Base-by-base conservation (phyloP, 1,140 invertebrate species). In the Cydia amplana region DNA sequence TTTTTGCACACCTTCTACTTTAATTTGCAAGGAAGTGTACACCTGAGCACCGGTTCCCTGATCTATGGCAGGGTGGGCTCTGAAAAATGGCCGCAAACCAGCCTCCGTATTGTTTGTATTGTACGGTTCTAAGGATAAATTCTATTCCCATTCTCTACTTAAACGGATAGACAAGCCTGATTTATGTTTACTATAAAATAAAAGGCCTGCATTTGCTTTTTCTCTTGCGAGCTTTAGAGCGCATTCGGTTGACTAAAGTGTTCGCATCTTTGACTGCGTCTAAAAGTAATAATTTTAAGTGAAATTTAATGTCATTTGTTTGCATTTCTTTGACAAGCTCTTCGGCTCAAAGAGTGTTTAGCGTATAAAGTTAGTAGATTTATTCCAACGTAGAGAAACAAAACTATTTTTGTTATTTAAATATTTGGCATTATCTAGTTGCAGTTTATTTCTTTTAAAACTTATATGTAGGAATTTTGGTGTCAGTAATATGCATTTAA, bases 171-270 rank as follows among this genome's bases (percentile, higher is more conserved):
- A 70, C 65, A 20, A 70, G 28, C 65, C 65, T 36, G 65, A 70
- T 70, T 70, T 70, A 70, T 70, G 65, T 70, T 70, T 18, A 43
- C 65, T 70, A 20, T 70, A 18, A 70, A 70, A 70, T 70, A 70
- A 20, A 43, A 40, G 65, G 18, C 55, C 55, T 60, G 55, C 55
- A 60, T 60, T 60, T 60, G 6, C 18, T 23, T 60, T 60, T 60
- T 60, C 51, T 60, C 6, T 10, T 10, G n/a, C n/a, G 16, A 18
- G n/a, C n/a, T 60, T 23, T 60, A 23, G 55, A 60, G 20, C 55
- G 55, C 49, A 60, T 23, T 0, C n/a, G 6, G 55, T 60, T 60
- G 9, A 60, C 55, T 23, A 60, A 20, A 23, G 0, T 18, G n/a
- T 55, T 55, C 16, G 49, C n/a, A 51, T n/a, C 49, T 51, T 18